phyloP scores from a whole-genome alignment of 2,113 vertebrate genomes.

The Odontophorus gujanensis region DNA sequence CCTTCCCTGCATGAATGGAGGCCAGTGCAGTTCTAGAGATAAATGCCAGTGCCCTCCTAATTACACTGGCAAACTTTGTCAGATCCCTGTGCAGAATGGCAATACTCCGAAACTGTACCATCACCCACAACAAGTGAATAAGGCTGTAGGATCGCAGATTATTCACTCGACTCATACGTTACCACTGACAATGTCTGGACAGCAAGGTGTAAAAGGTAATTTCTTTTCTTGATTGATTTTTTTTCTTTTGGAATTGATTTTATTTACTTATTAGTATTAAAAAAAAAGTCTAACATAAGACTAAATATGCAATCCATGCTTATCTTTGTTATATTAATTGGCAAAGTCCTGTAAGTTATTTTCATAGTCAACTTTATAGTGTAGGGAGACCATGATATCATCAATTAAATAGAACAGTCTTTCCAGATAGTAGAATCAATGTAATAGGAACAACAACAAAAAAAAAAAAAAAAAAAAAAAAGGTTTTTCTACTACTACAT shows the following conservation, averaged over 20 bases:
- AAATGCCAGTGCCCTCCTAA: conserved; percentile 96
- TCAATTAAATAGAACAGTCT: background rate
- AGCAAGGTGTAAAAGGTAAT: conserved; percentile 89
- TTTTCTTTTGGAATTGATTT: background rate
- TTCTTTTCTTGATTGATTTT: background rate
- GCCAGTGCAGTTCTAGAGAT: conserved; percentile 93
- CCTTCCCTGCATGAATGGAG: conserved; percentile 97
- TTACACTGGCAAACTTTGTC: conserved; percentile 97
- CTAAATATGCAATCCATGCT: background rate
- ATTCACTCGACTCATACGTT: conserved; percentile 94
- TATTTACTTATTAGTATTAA: background rate
- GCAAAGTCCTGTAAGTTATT: background rate
- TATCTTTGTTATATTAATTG: background rate
- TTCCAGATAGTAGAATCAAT: background rate
- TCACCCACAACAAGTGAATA: conserved; percentile 78
- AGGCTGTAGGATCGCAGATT: conserved; percentile 82
- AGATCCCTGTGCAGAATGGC: conserved; percentile 85
- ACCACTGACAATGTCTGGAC: conserved; percentile 91
- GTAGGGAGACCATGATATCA: background rate
- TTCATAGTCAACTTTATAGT: background rate
- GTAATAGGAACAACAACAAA: background rate
- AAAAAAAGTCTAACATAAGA: background rate
- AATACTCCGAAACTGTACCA: conserved; percentile 77
- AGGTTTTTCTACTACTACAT: background rate
- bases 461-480: background rate